Evolutionary conservation across 37 sponge, comb jelly and placozoan species (phyloP).

Genomic region (Halisarca cf. caerulea): DNA sequence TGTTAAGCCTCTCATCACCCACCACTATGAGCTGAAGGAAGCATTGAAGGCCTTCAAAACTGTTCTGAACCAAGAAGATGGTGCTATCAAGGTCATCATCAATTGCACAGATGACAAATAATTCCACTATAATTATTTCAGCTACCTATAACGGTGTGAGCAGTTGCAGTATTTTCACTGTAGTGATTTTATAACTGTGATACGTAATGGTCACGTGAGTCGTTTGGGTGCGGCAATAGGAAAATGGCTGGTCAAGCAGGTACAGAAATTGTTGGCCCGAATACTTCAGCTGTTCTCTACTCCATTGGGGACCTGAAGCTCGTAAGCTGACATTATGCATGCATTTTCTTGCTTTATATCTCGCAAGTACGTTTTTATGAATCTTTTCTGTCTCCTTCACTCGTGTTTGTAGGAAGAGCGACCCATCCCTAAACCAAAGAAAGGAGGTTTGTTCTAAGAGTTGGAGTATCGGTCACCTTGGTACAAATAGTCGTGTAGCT

Average conservation of each 20-base stretch:
- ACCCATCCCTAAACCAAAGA: constrained; percentile 57
- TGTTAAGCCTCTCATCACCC: constrained; percentile 90
- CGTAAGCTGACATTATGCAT: constrained; percentile 32
- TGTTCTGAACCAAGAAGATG: constrained; percentile 75
- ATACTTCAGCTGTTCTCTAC: constrained; percentile 44
- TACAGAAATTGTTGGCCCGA: background rate
- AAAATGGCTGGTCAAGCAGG: background rate
- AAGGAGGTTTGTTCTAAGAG: constrained; percentile 22
- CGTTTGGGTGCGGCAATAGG: too few species aligned
- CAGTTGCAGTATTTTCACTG: too few species aligned
- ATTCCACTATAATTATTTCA: too few species aligned
- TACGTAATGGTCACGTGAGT: too few species aligned
- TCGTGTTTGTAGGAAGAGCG: constrained; percentile 63
- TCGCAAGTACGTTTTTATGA: background rate
- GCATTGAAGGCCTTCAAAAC: constrained; percentile 74
- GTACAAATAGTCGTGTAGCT: too few species aligned
- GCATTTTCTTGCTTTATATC: background rate
- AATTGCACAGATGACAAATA: background rate
- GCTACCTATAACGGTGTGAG: too few species aligned
- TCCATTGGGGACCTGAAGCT: constrained; percentile 52
- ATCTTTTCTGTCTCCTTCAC: too few species aligned
- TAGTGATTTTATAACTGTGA: too few species aligned
- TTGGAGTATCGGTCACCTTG: too few species aligned
- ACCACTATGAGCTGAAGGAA: constrained; percentile 74
- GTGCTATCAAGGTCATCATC: constrained; percentile 90